Percentiles rank a stretch among this genome's conserved stretches.
These are phyloP conservation scores for Semicossyphus pulcher DNA, from an alignment of 2,113 vertebrate species.

Conservation along the genomic window DNA sequence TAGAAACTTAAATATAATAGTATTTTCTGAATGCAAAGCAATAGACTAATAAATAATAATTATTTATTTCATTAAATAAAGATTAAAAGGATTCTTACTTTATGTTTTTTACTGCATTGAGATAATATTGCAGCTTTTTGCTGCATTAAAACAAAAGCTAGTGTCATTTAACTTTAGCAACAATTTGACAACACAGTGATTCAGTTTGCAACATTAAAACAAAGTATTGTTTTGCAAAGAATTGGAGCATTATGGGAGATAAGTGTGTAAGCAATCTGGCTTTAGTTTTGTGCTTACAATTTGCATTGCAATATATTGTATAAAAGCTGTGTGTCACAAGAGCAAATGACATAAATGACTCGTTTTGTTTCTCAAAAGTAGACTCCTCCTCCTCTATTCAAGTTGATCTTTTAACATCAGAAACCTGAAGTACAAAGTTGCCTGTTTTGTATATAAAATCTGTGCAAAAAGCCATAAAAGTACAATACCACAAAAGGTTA, in stretches of 20 bases:
- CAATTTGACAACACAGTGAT: no score
- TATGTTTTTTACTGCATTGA: no score
- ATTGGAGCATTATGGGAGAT: no score
- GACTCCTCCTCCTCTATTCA: background rate
- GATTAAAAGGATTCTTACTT: no score
- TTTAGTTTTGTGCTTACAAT: no score
- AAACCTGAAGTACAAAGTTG: constrained; percentile 37
- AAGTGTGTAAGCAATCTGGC: no score
- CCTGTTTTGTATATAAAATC: constrained; percentile 50
- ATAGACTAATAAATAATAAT: background rate
- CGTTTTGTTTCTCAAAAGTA: constrained; percentile 1
- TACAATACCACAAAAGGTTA: constrained; percentile 45
- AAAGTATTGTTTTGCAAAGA: no score
- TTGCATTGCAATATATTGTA: background rate
- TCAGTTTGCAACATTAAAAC: no score
- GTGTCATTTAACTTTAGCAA: no score
- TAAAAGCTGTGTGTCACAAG: background rate
- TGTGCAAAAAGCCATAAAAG: constrained; percentile 63
- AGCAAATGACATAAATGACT: constrained; percentile 2
- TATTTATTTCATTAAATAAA: no score
- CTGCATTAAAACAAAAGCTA: no score
- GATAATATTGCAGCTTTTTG: no score
- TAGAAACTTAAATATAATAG: background rate
- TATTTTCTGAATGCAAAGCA: background rate
- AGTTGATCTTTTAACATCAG: background rate